Evolutionary conservation across 2,113 vertebrate genomes (phyloP).

Genomic region (Galeopterus variegatus): DNA sequence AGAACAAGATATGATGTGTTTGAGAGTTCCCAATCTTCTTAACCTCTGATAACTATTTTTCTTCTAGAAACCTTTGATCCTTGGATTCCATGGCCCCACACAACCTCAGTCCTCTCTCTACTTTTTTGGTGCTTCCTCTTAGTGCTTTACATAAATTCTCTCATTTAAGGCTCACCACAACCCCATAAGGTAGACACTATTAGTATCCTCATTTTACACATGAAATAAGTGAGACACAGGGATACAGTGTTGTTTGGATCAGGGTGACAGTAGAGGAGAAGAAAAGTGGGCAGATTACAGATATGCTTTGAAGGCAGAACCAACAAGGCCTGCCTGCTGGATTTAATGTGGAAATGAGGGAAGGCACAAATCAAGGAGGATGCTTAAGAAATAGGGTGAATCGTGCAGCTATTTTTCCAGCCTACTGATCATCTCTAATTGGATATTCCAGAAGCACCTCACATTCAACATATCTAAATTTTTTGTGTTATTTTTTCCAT

Average conservation of each 20-base stretch:
- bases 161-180: background rate
- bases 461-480: background rate
- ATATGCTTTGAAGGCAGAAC: background rate
- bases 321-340: background rate
- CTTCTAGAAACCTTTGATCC: background rate
- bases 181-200: background rate
- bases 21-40: constrained; percentile 29
- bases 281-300: background rate
- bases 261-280: background rate
- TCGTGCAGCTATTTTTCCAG: background rate
- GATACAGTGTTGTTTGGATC: background rate
- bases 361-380: background rate
- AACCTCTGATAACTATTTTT: constrained; percentile 10
- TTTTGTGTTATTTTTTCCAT: background rate
- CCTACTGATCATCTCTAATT: background rate
- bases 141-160: background rate
- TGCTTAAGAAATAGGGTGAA: background rate
- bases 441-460: background rate
- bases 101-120: background rate
- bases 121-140: background rate
- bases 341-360: background rate
- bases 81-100: background rate
- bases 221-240: background rate
- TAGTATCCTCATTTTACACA: background rate
- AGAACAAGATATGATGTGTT: background rate